These are phyloP conservation scores for Pachymerium ferrugineum DNA, from an alignment of 2,888 invertebrate genomes.

Conservation along the genomic window DNA sequence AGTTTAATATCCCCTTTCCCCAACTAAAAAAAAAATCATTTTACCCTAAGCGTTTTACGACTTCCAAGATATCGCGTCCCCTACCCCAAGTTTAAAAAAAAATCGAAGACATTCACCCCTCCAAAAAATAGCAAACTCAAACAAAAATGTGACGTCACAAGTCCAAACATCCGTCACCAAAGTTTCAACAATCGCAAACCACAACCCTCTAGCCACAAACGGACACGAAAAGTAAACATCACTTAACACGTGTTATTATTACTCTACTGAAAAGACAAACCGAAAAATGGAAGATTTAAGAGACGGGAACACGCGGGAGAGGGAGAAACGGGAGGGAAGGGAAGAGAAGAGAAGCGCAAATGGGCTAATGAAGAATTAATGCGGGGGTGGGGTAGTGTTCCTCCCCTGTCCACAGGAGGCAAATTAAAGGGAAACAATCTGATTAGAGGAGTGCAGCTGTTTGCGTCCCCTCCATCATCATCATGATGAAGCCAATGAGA, in stretches of 20 bases:
- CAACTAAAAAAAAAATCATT: neutral
- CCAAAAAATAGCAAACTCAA: too few relatives aligned
- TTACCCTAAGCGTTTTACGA: neutral
- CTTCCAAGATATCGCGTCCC: neutral
- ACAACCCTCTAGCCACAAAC: too few relatives aligned
- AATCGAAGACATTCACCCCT: neutral
- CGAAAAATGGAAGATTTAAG: constrained; percentile 14
- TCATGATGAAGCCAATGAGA: constrained; percentile 27
- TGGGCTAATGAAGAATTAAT: constrained; percentile 33
- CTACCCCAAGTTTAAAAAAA: too few relatives aligned
- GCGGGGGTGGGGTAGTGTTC: constrained; percentile 27
- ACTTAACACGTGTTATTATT: neutral
- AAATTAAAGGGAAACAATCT: constrained; percentile 33
- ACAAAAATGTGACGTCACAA: neutral
- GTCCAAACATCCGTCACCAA: too few relatives aligned
- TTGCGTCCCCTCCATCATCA: constrained; percentile 26
- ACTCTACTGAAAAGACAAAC: neutral
- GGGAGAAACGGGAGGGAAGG: neutral
- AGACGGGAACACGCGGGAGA: too few relatives aligned
- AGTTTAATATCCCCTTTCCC: too few relatives aligned
- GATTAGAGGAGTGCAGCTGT: constrained; percentile 30
- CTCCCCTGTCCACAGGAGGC: constrained; percentile 30
- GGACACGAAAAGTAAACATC: neutral
- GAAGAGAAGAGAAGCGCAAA: neutral
- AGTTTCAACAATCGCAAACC: too few relatives aligned